phyloP scores from a whole-genome alignment of 2,888 invertebrate genomes.

The Himalopsyche japonica region DNA sequence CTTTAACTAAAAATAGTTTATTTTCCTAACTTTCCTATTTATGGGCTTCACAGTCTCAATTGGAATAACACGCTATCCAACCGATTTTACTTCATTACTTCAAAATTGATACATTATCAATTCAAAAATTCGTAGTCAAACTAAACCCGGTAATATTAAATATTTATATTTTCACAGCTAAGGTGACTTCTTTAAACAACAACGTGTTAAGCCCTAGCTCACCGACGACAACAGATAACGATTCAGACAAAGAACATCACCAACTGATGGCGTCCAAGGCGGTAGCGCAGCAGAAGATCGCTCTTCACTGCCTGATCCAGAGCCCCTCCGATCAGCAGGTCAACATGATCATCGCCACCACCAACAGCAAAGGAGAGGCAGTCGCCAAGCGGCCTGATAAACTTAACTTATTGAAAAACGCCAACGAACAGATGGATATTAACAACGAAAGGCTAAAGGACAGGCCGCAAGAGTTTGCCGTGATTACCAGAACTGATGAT shows the following conservation, averaged over 20 bases:
- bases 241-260: constrained; percentile 48
- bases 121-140: too few species aligned
- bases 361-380: constrained; percentile 57
- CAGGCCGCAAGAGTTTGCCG: constrained; percentile 16
- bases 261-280: constrained; percentile 46
- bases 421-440: constrained; percentile 55
- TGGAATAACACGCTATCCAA: too few species aligned
- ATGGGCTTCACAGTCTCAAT: too few species aligned
- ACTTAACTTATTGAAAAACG: constrained; percentile 55
- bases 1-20: too few species aligned
- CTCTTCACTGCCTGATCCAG: constrained; percentile 42
- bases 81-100: too few species aligned
- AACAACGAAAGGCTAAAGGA: constrained; percentile 32
- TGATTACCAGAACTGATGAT: constrained; percentile 44
- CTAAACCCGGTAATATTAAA: neutral
- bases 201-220: constrained; percentile 52
- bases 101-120: too few species aligned
- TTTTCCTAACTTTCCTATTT: too few species aligned
- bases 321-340: constrained; percentile 41
- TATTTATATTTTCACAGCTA: constrained; percentile 47
- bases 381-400: constrained; percentile 58
- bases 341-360: constrained; percentile 52
- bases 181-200: constrained; percentile 62
- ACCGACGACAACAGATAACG: constrained; percentile 43
- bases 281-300: constrained; percentile 46